phyloP scores from a whole-genome alignment of 2,888 invertebrate species.

The Ophioninae sp. region DNA sequence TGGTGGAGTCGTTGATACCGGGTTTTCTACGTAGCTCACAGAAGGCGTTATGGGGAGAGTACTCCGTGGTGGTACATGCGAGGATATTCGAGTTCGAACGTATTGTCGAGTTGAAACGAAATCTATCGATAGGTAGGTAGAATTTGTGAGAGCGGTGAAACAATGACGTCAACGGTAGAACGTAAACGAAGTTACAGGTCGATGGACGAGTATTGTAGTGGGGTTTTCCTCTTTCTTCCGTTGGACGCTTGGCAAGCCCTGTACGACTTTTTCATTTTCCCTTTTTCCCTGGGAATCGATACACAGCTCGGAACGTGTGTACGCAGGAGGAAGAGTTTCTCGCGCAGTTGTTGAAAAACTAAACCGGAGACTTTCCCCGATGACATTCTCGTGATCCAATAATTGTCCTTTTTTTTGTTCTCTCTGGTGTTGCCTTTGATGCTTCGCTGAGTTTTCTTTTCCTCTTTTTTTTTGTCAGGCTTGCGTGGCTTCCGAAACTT shows the following conservation, averaged over 20 bases:
- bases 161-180: slow-evolving; percentile 53
- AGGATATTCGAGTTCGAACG: not conserved
- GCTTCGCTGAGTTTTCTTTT: not conserved
- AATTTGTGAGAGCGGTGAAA: slow-evolving; percentile 37
- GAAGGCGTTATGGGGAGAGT: not conserved
- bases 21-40: not conserved
- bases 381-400: slow-evolving; percentile 20
- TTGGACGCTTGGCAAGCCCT: not conserved
- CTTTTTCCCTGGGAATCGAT: not conserved
- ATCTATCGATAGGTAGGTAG: not conserved
- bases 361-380: not conserved
- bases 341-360: slow-evolving; percentile 1
- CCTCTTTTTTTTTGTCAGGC: not conserved
- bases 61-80: not conserved
- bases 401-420: slow-evolving; percentile 13
- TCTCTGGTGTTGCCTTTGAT: not conserved
- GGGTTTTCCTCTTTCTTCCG: slow-evolving; percentile 5
- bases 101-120: slow-evolving; percentile 18
- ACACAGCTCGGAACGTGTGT: not conserved
- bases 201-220: slow-evolving; percentile 43
- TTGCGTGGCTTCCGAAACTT: slow-evolving; percentile 1
- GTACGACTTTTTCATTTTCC: slow-evolving; percentile 2
- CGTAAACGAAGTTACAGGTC: slow-evolving; percentile 59
- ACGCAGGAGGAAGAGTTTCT: slow-evolving; percentile 2
- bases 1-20: slow-evolving; percentile 50